These are phyloP conservation scores for Dinocampus coccinellae DNA, from an alignment of 2,888 invertebrate genomes.

Conservation along the genomic window DNA sequence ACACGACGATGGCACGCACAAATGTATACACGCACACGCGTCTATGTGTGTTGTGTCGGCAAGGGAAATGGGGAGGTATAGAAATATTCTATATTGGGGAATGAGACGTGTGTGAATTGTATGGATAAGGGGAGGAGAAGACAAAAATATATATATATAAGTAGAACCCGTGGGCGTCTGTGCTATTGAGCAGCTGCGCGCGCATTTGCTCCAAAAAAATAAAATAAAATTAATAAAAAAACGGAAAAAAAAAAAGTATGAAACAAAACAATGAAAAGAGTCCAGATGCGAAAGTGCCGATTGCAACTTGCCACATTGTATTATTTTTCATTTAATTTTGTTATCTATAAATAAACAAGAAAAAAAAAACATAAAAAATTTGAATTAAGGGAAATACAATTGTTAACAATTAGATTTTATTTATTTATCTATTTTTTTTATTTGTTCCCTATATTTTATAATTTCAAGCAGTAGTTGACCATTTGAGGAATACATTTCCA, in stretches of 20 bases:
- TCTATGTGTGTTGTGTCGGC: background rate
- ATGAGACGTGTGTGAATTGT: conserved; percentile 19
- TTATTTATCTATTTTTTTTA: background rate
- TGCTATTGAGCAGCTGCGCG: conserved; percentile 62
- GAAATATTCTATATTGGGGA: background rate
- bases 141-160: conserved; percentile 6
- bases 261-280: conserved; percentile 1
- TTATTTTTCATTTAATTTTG: background rate
- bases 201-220: conserved; percentile 47
- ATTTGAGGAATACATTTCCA: conserved; percentile 29
- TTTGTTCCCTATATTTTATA: no score
- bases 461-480: conserved; percentile 44
- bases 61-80: background rate
- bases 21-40: background rate
- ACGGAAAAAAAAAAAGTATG: conserved; percentile 19
- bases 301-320: background rate
- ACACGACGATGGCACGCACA: background rate
- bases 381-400: no score
- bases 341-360: conserved; percentile 21
- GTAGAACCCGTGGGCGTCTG: conserved; percentile 31
- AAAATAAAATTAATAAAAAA: conserved; percentile 4
- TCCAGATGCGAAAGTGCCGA: background rate
- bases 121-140: conserved; percentile 28
- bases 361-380: no score
- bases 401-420: background rate